These are phyloP conservation scores for Rhorus exstirpatorius DNA, from an alignment of 2,888 invertebrate genomes.

Conservation along the genomic window DNA sequence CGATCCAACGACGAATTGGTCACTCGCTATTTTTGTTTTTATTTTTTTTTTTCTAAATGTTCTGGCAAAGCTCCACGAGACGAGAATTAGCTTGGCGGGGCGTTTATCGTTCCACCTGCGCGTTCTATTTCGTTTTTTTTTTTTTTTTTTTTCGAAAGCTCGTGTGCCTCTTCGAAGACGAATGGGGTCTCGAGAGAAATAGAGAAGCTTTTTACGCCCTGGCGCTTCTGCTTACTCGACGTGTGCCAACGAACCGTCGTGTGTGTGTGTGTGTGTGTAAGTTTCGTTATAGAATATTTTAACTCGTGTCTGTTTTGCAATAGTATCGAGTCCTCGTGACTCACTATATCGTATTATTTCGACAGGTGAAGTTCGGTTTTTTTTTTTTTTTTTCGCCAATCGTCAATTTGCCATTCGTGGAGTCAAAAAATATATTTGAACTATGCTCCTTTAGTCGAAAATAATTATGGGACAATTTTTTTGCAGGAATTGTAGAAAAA, in stretches of 20 bases:
- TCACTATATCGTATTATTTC: slow-evolving; percentile 49
- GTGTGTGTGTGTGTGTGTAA: no score
- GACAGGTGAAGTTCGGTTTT: neutral
- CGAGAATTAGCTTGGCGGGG: slow-evolving; percentile 51
- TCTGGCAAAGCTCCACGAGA: slow-evolving; percentile 56
- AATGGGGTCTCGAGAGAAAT: neutral
- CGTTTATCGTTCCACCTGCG: slow-evolving; percentile 62
- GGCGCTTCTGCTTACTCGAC: slow-evolving; percentile 73
- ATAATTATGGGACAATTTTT: no score
- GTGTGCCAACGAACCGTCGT: slow-evolving; percentile 78
- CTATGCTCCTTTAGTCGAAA: no score
- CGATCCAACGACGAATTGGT: slow-evolving; percentile 46
- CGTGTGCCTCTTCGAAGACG: slow-evolving; percentile 34
- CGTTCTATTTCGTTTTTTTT: no score
- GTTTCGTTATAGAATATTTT: slow-evolving; percentile 43
- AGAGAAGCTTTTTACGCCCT: slow-evolving; percentile 51
- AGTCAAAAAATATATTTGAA: no score
- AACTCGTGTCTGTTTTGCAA: slow-evolving; percentile 32
- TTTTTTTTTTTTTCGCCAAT: no score
- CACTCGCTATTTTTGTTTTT: slow-evolving; percentile 4
- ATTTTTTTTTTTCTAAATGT: slow-evolving; percentile 10
- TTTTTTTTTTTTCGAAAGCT: slow-evolving; percentile 43
- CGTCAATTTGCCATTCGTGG: no score
- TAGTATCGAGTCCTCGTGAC: slow-evolving; percentile 47
- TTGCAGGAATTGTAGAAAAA: no score